Percentiles rank a stretch among this genome's conserved stretches.
phyloP scores from a whole-genome alignment of 2,113 vertebrate species.

The Pomatostomus ruficeps region DNA sequence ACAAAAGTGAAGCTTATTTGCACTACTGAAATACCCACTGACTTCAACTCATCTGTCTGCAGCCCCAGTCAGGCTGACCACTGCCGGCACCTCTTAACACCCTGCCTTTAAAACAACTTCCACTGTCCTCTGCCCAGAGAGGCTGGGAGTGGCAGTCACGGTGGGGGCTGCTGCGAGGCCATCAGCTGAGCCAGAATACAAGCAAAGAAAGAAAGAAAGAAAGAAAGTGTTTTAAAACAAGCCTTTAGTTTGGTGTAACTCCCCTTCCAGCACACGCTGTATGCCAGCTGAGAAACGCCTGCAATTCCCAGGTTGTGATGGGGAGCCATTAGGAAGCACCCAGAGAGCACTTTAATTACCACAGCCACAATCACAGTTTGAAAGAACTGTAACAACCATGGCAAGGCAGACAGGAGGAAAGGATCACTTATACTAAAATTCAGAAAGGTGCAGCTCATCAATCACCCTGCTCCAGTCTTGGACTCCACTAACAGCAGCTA shows the following conservation, averaged over 20 bases:
- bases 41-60: neutral
- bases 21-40: neutral
- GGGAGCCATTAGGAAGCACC: neutral
- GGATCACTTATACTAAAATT: neutral
- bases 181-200: neutral
- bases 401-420: slow-evolving; percentile 22
- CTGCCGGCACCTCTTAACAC: neutral
- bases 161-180: neutral
- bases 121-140: accelerated
- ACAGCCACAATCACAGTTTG: neutral
- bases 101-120: neutral
- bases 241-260: neutral
- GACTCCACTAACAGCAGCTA: neutral
- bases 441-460: neutral
- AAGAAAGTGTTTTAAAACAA: neutral
- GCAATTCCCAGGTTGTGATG: neutral
- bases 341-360: slow-evolving; percentile 4
- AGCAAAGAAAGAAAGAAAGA: too few species aligned
- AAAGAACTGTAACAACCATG: neutral
- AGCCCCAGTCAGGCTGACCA: neutral
- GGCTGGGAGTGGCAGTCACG: accelerated
- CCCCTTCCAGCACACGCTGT: neutral
- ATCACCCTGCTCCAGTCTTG: neutral
- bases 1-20: neutral
- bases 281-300: neutral